Percentiles rank a stretch among this genome's conserved stretches.
Evolutionary conservation across 1,140 invertebrate species (phyloP).

Genomic region (Caerostris darwini): DNA sequence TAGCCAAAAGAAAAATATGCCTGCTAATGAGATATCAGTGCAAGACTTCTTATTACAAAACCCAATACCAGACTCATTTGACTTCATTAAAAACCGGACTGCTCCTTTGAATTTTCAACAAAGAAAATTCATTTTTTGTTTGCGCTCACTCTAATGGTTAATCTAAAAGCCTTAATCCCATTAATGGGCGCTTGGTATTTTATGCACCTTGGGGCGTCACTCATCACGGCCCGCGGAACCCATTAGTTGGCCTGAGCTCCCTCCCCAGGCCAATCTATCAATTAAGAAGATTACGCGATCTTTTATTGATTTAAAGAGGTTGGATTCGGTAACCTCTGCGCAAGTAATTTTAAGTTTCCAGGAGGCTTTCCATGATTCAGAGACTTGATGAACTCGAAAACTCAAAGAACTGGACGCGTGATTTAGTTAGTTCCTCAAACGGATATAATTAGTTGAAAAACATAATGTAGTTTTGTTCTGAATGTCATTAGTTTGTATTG

Average conservation of each 20-base stretch:
- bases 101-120: background rate
- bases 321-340: background rate
- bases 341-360: constrained; percentile 2
- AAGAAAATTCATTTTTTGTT: constrained; percentile 21
- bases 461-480: no score
- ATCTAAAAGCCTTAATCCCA: constrained; percentile 6
- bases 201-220: background rate
- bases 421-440: no score
- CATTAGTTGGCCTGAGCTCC: background rate
- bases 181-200: constrained; percentile 6
- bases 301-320: constrained; percentile 15
- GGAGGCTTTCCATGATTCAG: no score
- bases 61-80: background rate
- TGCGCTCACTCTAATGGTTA: background rate
- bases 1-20: background rate
- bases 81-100: background rate
- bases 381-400: background rate
- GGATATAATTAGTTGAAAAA: no score
- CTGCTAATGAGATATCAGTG: background rate
- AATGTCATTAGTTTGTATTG: no score
- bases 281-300: constrained; percentile 33
- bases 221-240: background rate
- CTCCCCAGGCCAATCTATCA: background rate
- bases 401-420: background rate
- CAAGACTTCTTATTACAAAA: background rate